These are phyloP conservation scores for Acanthococcus lagerstroemiae DNA, from an alignment of 2,888 invertebrate species.

Conservation along the genomic window DNA sequence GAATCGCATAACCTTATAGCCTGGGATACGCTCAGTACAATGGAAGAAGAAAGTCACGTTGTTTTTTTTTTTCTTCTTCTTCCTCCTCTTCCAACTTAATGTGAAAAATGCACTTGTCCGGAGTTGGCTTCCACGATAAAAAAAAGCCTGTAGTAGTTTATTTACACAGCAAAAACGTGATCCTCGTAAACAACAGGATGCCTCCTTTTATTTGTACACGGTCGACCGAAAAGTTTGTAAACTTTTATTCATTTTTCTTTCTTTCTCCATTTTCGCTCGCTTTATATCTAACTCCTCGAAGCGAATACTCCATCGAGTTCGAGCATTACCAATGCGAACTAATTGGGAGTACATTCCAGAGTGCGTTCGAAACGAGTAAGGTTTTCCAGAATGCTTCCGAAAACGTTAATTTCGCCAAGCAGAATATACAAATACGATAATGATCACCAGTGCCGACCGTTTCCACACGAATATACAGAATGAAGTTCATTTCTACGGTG, in stretches of 20 bases:
- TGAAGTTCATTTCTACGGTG: too few species aligned
- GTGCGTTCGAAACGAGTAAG: too few species aligned
- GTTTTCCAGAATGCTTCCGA: too few species aligned
- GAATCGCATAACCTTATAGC: constrained; percentile 25
- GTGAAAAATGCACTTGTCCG: constrained; percentile 28
- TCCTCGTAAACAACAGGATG: constrained; percentile 29
- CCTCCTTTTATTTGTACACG: constrained; percentile 13
- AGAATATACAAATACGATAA: too few species aligned
- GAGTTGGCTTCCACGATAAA: constrained; percentile 7
- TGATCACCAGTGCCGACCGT: too few species aligned
- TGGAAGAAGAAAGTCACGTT: constrained; percentile 29
- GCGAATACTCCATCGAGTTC: too few species aligned
- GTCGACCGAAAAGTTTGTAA: constrained; percentile 23
- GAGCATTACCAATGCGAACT: too few species aligned
- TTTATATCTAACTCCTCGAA: too few species aligned
- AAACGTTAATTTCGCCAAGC: too few species aligned
- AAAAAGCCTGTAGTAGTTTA: constrained; percentile 25
- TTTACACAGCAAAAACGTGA: constrained; percentile 30
- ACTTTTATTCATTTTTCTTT: constrained; percentile 18
- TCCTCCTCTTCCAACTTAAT: constrained; percentile 11
- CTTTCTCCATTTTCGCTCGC: background rate
- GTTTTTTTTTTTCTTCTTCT: constrained; percentile 2
- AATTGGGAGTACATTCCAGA: too few species aligned
- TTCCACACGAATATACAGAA: too few species aligned
- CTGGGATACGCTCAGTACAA: constrained; percentile 10